A percentile compares a stretch with the other conserved stretches of the same genome.
Evolutionary conservation across 1,140 invertebrate species (phyloP).

Genomic region (Drosophila rhopaloa): DNA sequence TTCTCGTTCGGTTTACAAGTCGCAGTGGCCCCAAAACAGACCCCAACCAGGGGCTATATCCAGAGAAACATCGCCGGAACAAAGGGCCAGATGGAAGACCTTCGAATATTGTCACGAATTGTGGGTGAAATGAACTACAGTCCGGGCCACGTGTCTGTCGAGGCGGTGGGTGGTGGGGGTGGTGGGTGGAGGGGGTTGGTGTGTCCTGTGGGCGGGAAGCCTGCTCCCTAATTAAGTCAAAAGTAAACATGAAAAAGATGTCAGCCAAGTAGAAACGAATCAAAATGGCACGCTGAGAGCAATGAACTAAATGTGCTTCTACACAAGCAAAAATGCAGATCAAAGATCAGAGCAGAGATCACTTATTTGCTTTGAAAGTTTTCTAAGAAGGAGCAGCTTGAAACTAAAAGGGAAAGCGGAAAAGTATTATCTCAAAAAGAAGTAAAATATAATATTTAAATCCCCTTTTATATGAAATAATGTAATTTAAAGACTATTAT

Average conservation of each 20-base stretch:
- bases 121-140: conserved; percentile 43
- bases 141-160: conserved; percentile 22
- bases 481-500: too few species aligned
- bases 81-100: conserved; percentile 25
- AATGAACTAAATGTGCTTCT: conserved; percentile 40
- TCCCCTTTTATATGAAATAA: too few species aligned
- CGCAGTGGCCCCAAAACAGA: conserved; percentile 3
- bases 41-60: neutral
- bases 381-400: too few species aligned
- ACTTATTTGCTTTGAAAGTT: too few species aligned
- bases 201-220: neutral
- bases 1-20: conserved; percentile 51
- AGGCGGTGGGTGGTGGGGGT: neutral
- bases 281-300: conserved; percentile 40
- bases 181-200: too few species aligned
- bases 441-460: too few species aligned
- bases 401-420: too few species aligned
- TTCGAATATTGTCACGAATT: conserved; percentile 46
- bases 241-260: conserved; percentile 72
- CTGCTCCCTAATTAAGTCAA: conserved; percentile 63
- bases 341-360: conserved; percentile 1
- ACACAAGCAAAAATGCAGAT: conserved; percentile 1
- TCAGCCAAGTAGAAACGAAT: conserved; percentile 57
- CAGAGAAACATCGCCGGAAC: conserved; percentile 6
- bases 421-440: neutral